Evolutionary conservation across 2,797 vertebrate species (phyloP).

Genomic region (Protonibea diacanthus): DNA sequence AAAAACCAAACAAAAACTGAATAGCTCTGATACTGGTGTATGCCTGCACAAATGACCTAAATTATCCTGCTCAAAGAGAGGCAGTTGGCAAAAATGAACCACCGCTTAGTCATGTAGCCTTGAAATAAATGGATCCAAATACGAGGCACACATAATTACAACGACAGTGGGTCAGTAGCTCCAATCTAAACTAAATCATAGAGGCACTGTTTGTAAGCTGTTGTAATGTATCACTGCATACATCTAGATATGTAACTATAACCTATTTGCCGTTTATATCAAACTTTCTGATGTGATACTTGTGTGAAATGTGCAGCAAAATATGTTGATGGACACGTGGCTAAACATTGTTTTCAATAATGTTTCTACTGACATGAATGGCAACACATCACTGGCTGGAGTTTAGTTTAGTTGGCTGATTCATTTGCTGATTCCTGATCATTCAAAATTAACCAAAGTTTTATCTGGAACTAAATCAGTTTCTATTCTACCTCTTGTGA

Average conservation of each 20-base stretch:
- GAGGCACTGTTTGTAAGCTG: too few relatives aligned
- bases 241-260: too few relatives aligned
- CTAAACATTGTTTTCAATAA: background rate
- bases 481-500: background rate
- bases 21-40: constrained; percentile 16
- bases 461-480: too few relatives aligned
- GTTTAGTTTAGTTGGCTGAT: background rate
- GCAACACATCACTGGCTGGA: background rate
- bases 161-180: background rate
- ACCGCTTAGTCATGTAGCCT: constrained; percentile 1
- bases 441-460: too few relatives aligned
- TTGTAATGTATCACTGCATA: too few relatives aligned
- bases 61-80: constrained; percentile 32
- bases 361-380: too few relatives aligned
- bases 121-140: constrained; percentile 24
- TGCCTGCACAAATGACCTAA: constrained; percentile 18
- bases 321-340: too few relatives aligned
- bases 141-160: background rate
- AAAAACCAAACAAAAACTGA: background rate
- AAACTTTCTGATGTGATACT: background rate
- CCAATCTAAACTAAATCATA: constrained; percentile 9
- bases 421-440: too few relatives aligned
- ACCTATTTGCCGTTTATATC: too few relatives aligned
- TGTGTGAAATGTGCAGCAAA: background rate
- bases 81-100: constrained; percentile 9